Evolutionary conservation across 2,113 vertebrate species (phyloP).

Genomic region (Anguilla rostrata): DNA sequence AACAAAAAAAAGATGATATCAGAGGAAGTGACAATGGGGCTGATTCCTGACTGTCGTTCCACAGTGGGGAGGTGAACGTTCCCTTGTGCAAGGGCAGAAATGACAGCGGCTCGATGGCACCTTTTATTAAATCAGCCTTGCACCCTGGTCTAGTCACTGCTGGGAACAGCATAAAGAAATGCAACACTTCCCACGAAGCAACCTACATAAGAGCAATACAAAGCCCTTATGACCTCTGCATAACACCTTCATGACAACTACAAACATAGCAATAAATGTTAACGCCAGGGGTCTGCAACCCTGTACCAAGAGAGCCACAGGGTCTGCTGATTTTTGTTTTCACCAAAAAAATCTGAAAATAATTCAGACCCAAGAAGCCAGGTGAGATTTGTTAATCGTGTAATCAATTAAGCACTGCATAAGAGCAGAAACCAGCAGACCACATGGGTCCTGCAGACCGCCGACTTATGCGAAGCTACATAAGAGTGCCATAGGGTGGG

Average conservation of each 20-base stretch:
- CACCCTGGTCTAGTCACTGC: neutral
- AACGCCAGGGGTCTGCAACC: neutral
- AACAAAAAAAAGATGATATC: constrained; percentile 70
- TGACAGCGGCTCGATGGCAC: constrained; percentile 44
- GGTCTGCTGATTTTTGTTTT: too few species aligned
- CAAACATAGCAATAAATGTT: neutral
- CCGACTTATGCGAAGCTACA: too few species aligned
- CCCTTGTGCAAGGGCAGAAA: constrained; percentile 37
- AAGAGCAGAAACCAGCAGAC: too few species aligned
- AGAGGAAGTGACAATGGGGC: constrained; percentile 66
- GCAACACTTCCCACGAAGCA: neutral
- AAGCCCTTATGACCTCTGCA: neutral
- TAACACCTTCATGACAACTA: neutral
- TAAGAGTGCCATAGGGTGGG: neutral
- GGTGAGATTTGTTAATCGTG: too few species aligned
- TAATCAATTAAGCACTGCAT: too few species aligned
- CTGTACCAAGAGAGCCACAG: too few species aligned
- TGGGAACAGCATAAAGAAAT: neutral
- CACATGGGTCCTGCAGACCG: too few species aligned
- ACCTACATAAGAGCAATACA: neutral
- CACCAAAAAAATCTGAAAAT: too few species aligned
- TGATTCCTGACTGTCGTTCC: constrained; percentile 69
- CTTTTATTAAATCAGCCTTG: neutral
- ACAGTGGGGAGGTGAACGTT: constrained; percentile 63
- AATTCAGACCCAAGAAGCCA: too few species aligned